Conservation (phyloP, 2,888 invertebrate genomes). For the Alviniconcha strummeri region DNA sequence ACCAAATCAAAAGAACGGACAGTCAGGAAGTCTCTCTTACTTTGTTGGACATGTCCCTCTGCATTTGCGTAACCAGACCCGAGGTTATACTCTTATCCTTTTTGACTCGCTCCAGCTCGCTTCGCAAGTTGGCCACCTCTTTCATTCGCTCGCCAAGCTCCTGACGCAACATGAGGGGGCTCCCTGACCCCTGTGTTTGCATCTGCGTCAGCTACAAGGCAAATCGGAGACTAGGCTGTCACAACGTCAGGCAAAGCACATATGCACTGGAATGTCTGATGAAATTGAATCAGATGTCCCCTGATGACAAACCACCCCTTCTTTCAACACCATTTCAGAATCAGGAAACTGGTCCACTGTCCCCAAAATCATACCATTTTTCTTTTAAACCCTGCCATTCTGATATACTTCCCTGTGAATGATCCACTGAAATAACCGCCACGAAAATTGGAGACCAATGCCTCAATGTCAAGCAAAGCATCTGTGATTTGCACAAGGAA, state of each 20-base stretch:
- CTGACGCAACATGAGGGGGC: conserved; percentile 44
- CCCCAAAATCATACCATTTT: too few species aligned
- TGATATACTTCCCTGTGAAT: too few species aligned
- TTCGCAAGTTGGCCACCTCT: conserved; percentile 62
- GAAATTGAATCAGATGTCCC: background rate
- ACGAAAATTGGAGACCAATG: too few species aligned
- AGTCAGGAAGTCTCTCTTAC: conserved; percentile 48
- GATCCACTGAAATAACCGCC: too few species aligned
- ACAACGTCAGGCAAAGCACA: too few species aligned
- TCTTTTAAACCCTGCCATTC: too few species aligned
- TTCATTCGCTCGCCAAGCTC: conserved; percentile 62
- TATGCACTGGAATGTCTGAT: too few species aligned
- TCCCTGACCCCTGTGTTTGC: conserved; percentile 41
- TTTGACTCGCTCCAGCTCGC: conserved; percentile 69
- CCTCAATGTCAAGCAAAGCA: too few species aligned
- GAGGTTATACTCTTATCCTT: conserved; percentile 72
- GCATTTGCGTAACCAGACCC: conserved; percentile 72
- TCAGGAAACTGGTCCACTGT: too few species aligned
- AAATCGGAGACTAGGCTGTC: background rate
- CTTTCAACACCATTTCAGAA: too few species aligned
- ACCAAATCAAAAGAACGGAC: background rate
- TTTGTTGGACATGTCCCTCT: conserved; percentile 71
- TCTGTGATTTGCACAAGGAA: too few species aligned
- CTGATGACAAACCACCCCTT: background rate
- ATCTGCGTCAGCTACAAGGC: conserved; percentile 41